These are phyloP conservation scores for Coenonympha glycerion DNA, from an alignment of 2,888 invertebrate species.

Conservation along the genomic window DNA sequence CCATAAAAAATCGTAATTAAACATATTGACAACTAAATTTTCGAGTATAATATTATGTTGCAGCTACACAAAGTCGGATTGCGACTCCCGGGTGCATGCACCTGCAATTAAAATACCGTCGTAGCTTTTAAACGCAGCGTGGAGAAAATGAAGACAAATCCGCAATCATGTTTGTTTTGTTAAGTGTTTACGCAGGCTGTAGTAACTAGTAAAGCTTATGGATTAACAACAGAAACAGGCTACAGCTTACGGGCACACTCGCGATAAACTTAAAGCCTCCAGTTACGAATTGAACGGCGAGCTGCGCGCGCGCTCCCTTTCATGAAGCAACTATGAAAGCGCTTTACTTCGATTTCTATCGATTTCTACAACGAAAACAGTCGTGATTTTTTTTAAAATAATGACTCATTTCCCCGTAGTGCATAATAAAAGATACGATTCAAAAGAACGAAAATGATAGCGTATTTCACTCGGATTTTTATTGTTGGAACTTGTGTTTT, in stretches of 20 bases:
- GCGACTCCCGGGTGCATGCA: not conserved
- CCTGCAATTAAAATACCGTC: not conserved
- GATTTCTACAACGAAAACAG: slow-evolving; percentile 4
- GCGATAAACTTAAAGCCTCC: slow-evolving; percentile 70
- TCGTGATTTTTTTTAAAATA: slow-evolving; percentile 2
- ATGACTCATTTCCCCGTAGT: slow-evolving; percentile 8
- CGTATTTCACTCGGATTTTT: slow-evolving; percentile 28
- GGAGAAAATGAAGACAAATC: slow-evolving; percentile 11
- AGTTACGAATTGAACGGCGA: slow-evolving; percentile 62
- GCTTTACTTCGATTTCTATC: slow-evolving; percentile 22
- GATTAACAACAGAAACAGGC: slow-evolving; percentile 62
- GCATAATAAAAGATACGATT: slow-evolving; percentile 6
- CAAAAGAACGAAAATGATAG: slow-evolving; percentile 43
- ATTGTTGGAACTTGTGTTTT: slow-evolving; percentile 16
- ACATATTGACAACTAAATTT: too few species aligned
- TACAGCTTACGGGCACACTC: slow-evolving; percentile 58
- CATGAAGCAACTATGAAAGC: not conserved
- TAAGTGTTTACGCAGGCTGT: slow-evolving; percentile 55
- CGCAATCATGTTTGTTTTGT: slow-evolving; percentile 34
- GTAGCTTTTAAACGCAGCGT: slow-evolving; percentile 1
- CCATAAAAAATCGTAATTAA: too few species aligned
- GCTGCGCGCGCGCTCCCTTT: slow-evolving; percentile 57
- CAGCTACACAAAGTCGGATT: not conserved
- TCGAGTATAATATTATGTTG: too few species aligned
- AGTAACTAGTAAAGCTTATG: slow-evolving; percentile 54